phyloP scores from a whole-genome alignment of 2,888 invertebrate genomes.

The Argyresthia albistria region DNA sequence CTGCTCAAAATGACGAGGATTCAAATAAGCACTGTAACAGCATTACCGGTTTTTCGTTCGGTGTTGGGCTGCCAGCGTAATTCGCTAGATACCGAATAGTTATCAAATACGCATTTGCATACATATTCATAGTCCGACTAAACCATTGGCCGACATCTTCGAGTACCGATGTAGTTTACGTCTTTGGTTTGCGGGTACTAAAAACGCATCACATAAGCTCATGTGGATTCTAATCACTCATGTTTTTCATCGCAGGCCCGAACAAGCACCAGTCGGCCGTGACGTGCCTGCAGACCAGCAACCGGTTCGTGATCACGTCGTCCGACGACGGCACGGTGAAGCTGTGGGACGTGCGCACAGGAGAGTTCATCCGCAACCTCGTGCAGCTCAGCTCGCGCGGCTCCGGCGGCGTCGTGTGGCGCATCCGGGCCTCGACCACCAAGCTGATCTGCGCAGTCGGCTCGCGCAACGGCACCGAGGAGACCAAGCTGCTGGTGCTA shows the following conservation, averaged over 20 bases:
- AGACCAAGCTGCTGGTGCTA: conserved; percentile 96
- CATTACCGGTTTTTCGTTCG: too few relatives aligned
- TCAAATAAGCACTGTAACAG: too few relatives aligned
- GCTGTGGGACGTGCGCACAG: conserved; percentile 97
- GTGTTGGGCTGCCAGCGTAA: too few relatives aligned
- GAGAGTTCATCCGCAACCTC: conserved; percentile 96
- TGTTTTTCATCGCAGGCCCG: conserved; percentile 75
- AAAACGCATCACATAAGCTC: too few relatives aligned
- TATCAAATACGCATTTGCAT: too few relatives aligned
- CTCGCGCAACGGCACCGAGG: conserved; percentile 98
- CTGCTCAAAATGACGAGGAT: too few relatives aligned
- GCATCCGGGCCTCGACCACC: conserved; percentile 94
- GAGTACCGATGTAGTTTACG: too few relatives aligned
- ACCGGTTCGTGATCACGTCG: conserved; percentile 97
- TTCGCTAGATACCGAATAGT: too few relatives aligned
- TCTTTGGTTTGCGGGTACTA: too few relatives aligned
- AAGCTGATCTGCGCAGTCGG: conserved; percentile 99
- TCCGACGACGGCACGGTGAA: conserved; percentile 99
- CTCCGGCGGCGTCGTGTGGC: conserved; percentile 98
- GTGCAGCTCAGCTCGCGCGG: conserved; percentile 95
- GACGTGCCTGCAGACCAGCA: conserved; percentile 97
- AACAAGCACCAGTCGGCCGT: conserved; percentile 99
- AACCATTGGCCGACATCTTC: conserved; percentile 97
- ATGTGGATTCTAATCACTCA: too few relatives aligned
- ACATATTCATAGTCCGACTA: too few relatives aligned